Base-by-base conservation (phyloP, 2,888 invertebrate genomes). In the Psylliodes chrysocephalus region DNA sequence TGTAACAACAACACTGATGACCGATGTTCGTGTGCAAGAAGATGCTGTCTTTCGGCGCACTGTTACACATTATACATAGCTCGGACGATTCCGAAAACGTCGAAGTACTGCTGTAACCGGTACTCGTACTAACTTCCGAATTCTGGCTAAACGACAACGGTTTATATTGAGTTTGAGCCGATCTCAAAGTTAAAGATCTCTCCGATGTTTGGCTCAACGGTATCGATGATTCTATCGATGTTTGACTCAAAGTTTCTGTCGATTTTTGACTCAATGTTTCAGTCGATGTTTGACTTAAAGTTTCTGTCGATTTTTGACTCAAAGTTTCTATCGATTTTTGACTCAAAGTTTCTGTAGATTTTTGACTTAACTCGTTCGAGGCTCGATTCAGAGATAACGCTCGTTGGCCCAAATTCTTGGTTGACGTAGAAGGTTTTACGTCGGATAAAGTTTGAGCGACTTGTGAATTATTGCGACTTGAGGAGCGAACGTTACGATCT, bases 1-100 rank as follows among this genome's bases (percentile, higher is more conserved):
- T 86, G 71, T 91, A 91, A 74, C 91, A 91, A 69, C 90, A 90
- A 75, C 89, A 90, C 67, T 89, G 87, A 65, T 91, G 91, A 0
- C 87, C 87, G 59, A 87, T 86, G 44, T 85, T 83, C 0, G 89
- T 89, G 75, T 91, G 91, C 0, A 90, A 86, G 73, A 91, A 91
- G 33, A 88, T 87, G 0, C 89, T 89, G 57, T 90, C 86, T 76
- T 89, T 90, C 0, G 89, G 89, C 51, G 85, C 85, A 0, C 82
- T 78, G 19, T 85, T 84, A 74, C 91, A 91, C 14, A 88, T 84
- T 19, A 89, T 86, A 75, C 91, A 91, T 74, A 85, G 64, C 47
- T 81, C 76, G 0, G 69, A 57, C 12, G 44, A 28, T 15, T 65
- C 57, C 1, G 49, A 28, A 5, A n/a, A 1, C 63, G 63, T 35